A percentile compares a stretch with the other conserved stretches of the same genome.
These are phyloP conservation scores for Cydia strobilella DNA, from an alignment of 1,140 invertebrate genomes.

Conservation along the genomic window DNA sequence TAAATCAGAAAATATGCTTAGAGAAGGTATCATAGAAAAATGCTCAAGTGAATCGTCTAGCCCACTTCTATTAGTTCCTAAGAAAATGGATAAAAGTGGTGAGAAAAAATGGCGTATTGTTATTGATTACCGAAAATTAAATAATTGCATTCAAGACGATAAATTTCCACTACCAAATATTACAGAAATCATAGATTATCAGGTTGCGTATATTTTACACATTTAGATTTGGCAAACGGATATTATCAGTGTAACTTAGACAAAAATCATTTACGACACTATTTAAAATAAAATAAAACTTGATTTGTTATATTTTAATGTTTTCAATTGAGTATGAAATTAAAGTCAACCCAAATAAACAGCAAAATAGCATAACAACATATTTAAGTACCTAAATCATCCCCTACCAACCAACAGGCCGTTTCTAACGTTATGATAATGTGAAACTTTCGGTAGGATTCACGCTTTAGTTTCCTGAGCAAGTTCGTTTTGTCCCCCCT, in stretches of 20 bases:
- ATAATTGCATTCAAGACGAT: not conserved
- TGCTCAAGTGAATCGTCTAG: conserved; percentile 16
- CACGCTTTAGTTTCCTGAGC: conserved; percentile 44
- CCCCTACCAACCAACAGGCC: conserved; percentile 37
- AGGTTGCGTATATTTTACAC: too few species aligned
- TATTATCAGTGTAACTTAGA: too few species aligned
- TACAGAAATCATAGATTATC: not conserved
- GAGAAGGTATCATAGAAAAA: not conserved
- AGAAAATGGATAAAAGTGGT: not conserved
- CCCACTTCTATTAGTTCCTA: not conserved
- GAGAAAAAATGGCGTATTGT: conserved; percentile 14
- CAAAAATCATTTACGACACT: too few species aligned
- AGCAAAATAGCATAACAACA: not conserved
- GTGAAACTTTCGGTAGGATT: conserved; percentile 45
- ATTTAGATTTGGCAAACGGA: too few species aligned
- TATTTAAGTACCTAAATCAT: conserved; percentile 2
- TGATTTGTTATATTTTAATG: too few species aligned
- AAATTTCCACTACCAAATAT: not conserved
- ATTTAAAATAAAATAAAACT: too few species aligned
- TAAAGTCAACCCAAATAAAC: not conserved
- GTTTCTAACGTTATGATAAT: conserved; percentile 46
- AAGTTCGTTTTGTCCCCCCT: conserved; percentile 38
- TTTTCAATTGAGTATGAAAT: not conserved
- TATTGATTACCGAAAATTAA: not conserved
- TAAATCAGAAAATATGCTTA: not conserved